These are phyloP conservation scores for Notolabrus celidotus DNA, from an alignment of 2,797 vertebrate species.

Conservation along the genomic window DNA sequence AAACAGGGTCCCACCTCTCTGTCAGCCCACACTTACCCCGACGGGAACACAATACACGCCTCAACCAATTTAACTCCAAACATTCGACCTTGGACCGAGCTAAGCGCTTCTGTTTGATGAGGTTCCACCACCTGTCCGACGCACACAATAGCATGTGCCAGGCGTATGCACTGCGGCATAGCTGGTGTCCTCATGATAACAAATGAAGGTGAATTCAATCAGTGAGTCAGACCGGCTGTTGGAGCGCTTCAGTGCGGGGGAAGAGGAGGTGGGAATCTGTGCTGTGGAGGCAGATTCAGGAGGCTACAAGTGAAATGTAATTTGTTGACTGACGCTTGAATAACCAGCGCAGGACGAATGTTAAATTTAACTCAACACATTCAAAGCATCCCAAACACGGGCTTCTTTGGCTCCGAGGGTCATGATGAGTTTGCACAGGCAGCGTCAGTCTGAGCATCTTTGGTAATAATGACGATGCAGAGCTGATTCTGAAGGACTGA, in stretches of 20 bases:
- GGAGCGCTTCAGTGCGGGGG: background rate
- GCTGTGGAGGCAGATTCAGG: background rate
- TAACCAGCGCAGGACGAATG: background rate
- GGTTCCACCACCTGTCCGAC: constrained; percentile 66
- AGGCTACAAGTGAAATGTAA: background rate
- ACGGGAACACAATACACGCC: no score
- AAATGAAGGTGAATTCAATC: constrained; percentile 72
- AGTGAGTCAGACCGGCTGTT: constrained; percentile 39
- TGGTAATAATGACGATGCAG: no score
- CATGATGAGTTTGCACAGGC: background rate
- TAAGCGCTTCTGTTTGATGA: constrained; percentile 58
- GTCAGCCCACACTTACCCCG: no score
- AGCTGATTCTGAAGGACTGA: no score
- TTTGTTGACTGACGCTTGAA: background rate
- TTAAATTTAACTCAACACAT: background rate
- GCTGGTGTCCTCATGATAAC: constrained; percentile 64
- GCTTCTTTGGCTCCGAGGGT: background rate
- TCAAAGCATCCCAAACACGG: background rate
- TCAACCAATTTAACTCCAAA: background rate
- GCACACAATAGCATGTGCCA: constrained; percentile 51
- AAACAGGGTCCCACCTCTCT: no score
- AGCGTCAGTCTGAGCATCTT: no score
- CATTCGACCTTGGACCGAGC: background rate
- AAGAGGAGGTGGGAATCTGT: constrained; percentile 8
- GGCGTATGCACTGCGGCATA: constrained; percentile 64